Evolutionary conservation across 2,888 invertebrate species (phyloP).

Genomic region (Xiphydria camelus): DNA sequence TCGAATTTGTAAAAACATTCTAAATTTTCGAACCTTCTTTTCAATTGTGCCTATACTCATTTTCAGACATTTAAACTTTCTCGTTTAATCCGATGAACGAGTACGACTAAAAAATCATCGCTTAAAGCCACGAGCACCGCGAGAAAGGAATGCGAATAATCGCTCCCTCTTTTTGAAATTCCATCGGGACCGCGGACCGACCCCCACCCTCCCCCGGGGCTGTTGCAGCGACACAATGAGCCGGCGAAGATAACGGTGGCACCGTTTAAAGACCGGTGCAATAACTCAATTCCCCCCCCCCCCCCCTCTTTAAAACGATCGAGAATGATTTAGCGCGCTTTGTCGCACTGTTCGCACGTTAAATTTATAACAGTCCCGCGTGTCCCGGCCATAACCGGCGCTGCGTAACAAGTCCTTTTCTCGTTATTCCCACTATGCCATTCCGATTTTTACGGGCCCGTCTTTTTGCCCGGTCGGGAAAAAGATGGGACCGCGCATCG

Average conservation of each 20-base stretch:
- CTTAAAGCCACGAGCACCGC: too few relatives aligned
- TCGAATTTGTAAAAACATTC: too few relatives aligned
- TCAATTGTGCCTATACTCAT: too few relatives aligned
- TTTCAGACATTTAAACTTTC: too few relatives aligned
- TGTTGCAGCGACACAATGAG: too few relatives aligned
- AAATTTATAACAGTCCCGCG: constrained; percentile 32
- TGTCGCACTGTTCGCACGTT: constrained; percentile 41
- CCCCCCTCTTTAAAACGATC: constrained; percentile 33
- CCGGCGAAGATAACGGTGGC: background rate
- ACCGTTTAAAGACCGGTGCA: constrained; percentile 16
- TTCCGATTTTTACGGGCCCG: constrained; percentile 41
- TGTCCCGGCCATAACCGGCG: constrained; percentile 26
- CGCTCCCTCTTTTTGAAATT: too few relatives aligned
- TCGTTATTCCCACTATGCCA: constrained; percentile 43
- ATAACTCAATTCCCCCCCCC: constrained; percentile 36
- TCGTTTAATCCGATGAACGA: too few relatives aligned
- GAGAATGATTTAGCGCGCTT: constrained; percentile 43
- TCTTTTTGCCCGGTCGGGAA: constrained; percentile 24
- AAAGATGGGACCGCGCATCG: constrained; percentile 13
- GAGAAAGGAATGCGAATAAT: too few relatives aligned
- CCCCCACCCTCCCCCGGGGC: too few relatives aligned
- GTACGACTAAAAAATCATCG: too few relatives aligned
- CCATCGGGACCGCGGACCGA: too few relatives aligned
- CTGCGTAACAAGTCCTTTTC: constrained; percentile 33
- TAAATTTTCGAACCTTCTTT: too few relatives aligned